phyloP scores from a whole-genome alignment of 2,888 invertebrate species.

The Glaucopsyche alexis region DNA sequence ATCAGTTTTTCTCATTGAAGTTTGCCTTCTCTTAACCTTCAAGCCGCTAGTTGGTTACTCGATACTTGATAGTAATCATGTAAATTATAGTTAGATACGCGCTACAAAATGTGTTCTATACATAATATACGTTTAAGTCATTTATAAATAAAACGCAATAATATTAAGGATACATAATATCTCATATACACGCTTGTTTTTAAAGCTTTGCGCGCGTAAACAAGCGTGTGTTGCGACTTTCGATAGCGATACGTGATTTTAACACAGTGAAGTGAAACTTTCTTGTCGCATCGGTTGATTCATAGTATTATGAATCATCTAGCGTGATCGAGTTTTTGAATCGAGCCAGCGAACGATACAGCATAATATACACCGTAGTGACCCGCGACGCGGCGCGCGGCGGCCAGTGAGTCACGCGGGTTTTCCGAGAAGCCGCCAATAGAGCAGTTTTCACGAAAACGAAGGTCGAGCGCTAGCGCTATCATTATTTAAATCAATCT shows the following conservation, averaged over 20 bases:
- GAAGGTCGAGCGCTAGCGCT: constrained; percentile 58
- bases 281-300: constrained; percentile 66
- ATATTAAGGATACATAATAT: neutral
- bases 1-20: constrained; percentile 53
- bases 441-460: constrained; percentile 73
- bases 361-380: constrained; percentile 72
- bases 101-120: constrained; percentile 11
- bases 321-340: constrained; percentile 77
- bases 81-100: constrained; percentile 29
- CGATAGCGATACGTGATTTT: constrained; percentile 30
- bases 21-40: constrained; percentile 50
- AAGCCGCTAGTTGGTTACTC: constrained; percentile 35
- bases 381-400: constrained; percentile 64
- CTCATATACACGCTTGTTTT: neutral
- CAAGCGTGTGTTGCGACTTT: neutral
- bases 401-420: constrained; percentile 71
- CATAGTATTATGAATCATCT: constrained; percentile 73
- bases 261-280: constrained; percentile 47
- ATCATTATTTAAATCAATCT: constrained; percentile 34
- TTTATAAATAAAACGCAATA: neutral
- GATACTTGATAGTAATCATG: constrained; percentile 25
- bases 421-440: constrained; percentile 73
- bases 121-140: neutral
- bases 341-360: constrained; percentile 70
- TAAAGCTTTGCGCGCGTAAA: neutral